Base-by-base conservation (phyloP, 64 coral and sea anemone species). In the Astreopora myriophthalma region DNA sequence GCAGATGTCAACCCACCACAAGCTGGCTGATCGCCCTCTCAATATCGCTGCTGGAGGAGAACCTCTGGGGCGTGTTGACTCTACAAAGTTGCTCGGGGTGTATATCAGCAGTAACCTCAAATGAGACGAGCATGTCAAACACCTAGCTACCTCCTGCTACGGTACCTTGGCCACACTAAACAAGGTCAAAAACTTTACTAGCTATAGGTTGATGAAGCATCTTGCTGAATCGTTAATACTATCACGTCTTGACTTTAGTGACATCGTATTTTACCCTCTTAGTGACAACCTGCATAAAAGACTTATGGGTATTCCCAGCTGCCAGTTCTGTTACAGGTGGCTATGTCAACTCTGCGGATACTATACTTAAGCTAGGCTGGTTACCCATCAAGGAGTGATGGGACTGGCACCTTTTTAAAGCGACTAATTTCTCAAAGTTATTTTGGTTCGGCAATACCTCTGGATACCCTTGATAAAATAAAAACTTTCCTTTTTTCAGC, bases 171-270 rank as follows among this genome's bases (percentile, higher is more conserved):
- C 37, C 2, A 51, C 62, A 34, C 89, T 91, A 25, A 16, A 75
- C 63, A 91, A 81, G 75, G 71, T 91, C 17, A 91, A 83, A 36
- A 91, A 91, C 62, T 91, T 91, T 82, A 83, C 89, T 69, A 6
- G 52, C 23, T 92, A 74, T 79, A 90, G 16, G 6, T 26, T 85
- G 19, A 85, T 19, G 52, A 73, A 85, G 60, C 66, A 85, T 14
- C 34, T 76, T 12, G 22, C 32, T 6, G 69, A 92, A 74, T 48
- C n/a, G 22, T 48, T 85, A 0, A 24, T 92, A 6, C 28, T 85
- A 1, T 84, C 77, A 13, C 89, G 78, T 34, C 64, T 91, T 0
- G 77, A 74, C 48, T 91, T 91, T 10, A 73, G 48, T 28, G 75
- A 80, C 25, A 79, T 80, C 7, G 27, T 80, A 5, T 80, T 81